Evolutionary conservation across 2,113 vertebrate genomes (phyloP), one percentile per base, ranked within the genome.

Genomic region (Cheilinus undulatus): DNA sequence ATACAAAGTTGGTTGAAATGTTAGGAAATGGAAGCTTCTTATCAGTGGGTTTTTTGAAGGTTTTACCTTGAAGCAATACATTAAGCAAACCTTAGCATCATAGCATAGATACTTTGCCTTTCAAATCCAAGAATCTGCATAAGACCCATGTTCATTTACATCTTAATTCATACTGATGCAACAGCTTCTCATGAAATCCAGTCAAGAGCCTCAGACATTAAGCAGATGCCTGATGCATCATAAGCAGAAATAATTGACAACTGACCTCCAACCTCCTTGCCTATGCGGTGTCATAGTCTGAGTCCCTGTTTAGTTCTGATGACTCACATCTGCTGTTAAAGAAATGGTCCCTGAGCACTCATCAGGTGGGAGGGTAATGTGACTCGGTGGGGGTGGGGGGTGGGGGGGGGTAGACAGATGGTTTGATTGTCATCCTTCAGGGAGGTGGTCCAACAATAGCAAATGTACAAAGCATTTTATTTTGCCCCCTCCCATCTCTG

Each of bases 251-350:
- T 65, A 74, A 89, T 69, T 20, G 46, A 50, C 27, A 57, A 27
- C 32, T 73, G 77, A 83, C 86, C 81, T 50, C 67, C 87, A 83
- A 86, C 86, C 86, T 72, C 34, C 36, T 38, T 43, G 43, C 32
- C 66, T 68, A 46, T 78, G 73, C 52, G 61, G 82, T 88, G 50
- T 84, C 73, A 56, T 86, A 68, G 86, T 90, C 70, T 73, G 38
- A 69, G 64, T 61, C 86, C 56, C 45, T 34, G 34, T 79, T 76
- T 89, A 70, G 84, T 82, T 78, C 69, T 90, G 90, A 88, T 87
- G 84, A 88, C 89, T 90, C 82, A 65, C 77, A 82, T 87, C 82
- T 58, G 65, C 80, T 72, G 76, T 85, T 78, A 86, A 82, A 85
- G 81, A 78, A 72, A 82, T 69, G 69, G 80, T 84, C 84, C 71